These are phyloP conservation scores for Drosophila bifasciata DNA, from an alignment of 1,140 invertebrate genomes.

Conservation along the genomic window DNA sequence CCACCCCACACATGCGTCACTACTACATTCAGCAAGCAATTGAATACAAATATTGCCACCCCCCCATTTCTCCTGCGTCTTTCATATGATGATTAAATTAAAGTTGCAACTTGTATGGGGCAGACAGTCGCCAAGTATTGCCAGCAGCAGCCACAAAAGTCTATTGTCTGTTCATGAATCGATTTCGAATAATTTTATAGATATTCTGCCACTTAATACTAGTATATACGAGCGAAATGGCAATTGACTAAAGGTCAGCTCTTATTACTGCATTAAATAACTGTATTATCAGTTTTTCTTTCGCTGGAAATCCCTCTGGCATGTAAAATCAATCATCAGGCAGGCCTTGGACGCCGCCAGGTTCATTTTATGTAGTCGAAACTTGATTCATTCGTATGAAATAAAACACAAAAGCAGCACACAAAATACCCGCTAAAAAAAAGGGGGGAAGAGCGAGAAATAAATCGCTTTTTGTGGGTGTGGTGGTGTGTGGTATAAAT, in stretches of 20 bases:
- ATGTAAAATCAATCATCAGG: conserved; percentile 15
- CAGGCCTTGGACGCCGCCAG: conserved; percentile 20
- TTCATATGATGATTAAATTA: conserved; percentile 72
- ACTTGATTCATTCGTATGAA: conserved; percentile 38
- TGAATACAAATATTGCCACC: conserved; percentile 74
- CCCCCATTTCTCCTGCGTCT: conserved; percentile 65
- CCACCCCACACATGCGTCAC: conserved; percentile 44
- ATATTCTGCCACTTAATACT: too few relatives aligned
- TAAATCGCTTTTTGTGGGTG: conserved; percentile 65
- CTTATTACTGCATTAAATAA: too few relatives aligned
- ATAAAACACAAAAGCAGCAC: conserved; percentile 8
- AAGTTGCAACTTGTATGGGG: conserved; percentile 51
- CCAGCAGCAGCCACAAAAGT: too few relatives aligned
- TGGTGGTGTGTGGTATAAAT: conserved; percentile 59
- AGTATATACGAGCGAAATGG: too few relatives aligned
- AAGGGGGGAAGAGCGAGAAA: conserved; percentile 19
- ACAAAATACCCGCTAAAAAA: not conserved
- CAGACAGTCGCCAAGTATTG: too few relatives aligned
- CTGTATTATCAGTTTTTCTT: too few relatives aligned
- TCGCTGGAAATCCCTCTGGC: too few relatives aligned
- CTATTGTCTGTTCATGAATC: too few relatives aligned
- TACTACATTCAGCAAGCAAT: conserved; percentile 74
- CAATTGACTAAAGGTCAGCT: too few relatives aligned
- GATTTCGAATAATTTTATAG: too few relatives aligned
- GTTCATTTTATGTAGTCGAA: conserved; percentile 6